A percentile compares a stretch with the other conserved stretches of the same genome.
Conservation (phyloP, 2,113 vertebrate species). For the Rhabdornis inornatus region DNA sequence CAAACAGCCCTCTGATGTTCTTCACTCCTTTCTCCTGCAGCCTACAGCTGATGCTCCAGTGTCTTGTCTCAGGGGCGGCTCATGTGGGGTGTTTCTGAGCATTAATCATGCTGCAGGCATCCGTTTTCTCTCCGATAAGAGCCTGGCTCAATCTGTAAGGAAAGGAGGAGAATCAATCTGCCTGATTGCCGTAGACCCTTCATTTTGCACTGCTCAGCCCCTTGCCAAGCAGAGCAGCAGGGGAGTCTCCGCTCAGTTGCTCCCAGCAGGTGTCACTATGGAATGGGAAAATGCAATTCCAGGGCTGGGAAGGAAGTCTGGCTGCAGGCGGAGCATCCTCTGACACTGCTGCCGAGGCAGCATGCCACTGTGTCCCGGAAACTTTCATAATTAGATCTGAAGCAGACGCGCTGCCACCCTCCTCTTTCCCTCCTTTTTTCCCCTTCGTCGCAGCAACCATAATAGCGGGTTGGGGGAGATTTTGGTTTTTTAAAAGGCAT, state of each 20-base stretch:
- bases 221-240: not conserved
- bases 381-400: slow-evolving; percentile 4
- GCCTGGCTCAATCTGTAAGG: not conserved
- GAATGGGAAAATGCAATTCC: slow-evolving; percentile 48
- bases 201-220: not conserved
- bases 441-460: accelerated
- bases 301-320: not conserved
- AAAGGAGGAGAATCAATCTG: not conserved
- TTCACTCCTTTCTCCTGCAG: not conserved
- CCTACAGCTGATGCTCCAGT: not conserved
- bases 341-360: not conserved
- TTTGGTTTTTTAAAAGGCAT: not conserved
- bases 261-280: slow-evolving; percentile 78
- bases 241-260: not conserved
- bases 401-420: not conserved
- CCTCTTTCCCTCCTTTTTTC: not conserved
- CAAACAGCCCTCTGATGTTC: not conserved
- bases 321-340: not conserved
- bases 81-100: not conserved
- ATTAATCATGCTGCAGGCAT: not conserved
- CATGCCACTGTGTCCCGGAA: not conserved
- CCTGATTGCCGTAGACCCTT: not conserved
- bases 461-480: not conserved
- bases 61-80: not conserved
- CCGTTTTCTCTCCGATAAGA: not conserved